phyloP scores from a whole-genome alignment of 1,140 invertebrate genomes.

The Drosophila suzukii region DNA sequence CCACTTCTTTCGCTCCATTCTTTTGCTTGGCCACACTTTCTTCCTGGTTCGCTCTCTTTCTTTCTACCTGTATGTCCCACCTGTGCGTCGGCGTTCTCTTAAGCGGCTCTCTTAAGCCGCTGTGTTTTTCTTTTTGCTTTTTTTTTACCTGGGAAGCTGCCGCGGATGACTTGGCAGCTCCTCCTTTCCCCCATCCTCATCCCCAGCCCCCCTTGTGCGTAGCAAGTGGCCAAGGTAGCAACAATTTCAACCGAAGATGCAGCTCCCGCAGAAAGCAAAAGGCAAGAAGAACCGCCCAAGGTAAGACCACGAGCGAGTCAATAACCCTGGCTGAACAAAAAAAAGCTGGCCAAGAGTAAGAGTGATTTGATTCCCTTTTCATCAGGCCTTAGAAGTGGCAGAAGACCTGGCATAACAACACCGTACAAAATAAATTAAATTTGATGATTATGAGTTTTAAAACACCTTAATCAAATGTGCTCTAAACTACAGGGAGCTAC shows the following conservation, averaged over 20 bases:
- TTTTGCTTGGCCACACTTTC: constrained; percentile 77
- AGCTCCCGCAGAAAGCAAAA: constrained; percentile 64
- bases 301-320: constrained; percentile 51
- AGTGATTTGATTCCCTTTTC: constrained; percentile 83
- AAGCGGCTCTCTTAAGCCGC: constrained; percentile 24
- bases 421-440: neutral
- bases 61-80: constrained; percentile 37
- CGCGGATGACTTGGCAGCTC: constrained; percentile 68
- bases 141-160: constrained; percentile 26
- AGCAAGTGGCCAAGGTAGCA: constrained; percentile 49
- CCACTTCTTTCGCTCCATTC: constrained; percentile 51
- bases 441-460: neutral
- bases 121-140: neutral
- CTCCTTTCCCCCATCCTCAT: constrained; percentile 16
- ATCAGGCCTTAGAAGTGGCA: constrained; percentile 62
- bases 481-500: too few relatives aligned
- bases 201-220: constrained; percentile 39
- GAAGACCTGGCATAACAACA: constrained; percentile 11
- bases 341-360: constrained; percentile 67
- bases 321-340: constrained; percentile 56
- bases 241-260: constrained; percentile 65
- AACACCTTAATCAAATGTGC: neutral
- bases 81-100: constrained; percentile 54
- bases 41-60: constrained; percentile 65
- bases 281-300: constrained; percentile 49